Evolutionary conservation across 2,888 invertebrate genomes (phyloP).

Genomic region (Epirrhoe tristata): DNA sequence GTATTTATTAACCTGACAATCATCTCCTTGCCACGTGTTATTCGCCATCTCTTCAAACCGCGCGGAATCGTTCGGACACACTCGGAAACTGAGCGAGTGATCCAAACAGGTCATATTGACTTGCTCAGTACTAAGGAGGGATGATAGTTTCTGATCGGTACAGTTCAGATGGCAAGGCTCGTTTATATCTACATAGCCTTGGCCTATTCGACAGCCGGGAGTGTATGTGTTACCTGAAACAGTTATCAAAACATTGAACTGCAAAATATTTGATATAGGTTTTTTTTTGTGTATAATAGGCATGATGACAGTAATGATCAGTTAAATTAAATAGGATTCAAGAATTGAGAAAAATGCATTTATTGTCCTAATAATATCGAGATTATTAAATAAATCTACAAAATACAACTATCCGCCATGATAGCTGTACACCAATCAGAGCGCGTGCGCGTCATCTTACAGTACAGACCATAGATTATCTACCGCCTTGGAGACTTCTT

Average conservation of each 20-base stretch:
- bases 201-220: conserved; percentile 62
- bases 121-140: conserved; percentile 50
- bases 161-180: conserved; percentile 68
- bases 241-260: not conserved
- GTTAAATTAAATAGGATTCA: too few species aligned
- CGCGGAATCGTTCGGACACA: conserved; percentile 52
- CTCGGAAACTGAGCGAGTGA: conserved; percentile 57
- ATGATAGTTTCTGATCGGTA: conserved; percentile 49
- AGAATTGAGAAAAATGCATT: too few species aligned
- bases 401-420: too few species aligned
- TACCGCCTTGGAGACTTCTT: too few species aligned
- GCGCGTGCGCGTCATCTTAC: too few species aligned
- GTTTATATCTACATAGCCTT: conserved; percentile 65
- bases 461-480: too few species aligned
- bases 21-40: conserved; percentile 39
- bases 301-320: too few species aligned
- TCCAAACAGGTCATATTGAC: conserved; percentile 70
- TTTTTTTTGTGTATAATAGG: too few species aligned
- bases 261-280: too few species aligned
- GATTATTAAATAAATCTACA: too few species aligned
- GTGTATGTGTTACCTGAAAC: conserved; percentile 57
- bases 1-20: conserved; percentile 54
- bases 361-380: too few species aligned
- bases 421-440: too few species aligned
- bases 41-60: conserved; percentile 45